A percentile compares a stretch with the other conserved stretches of the same genome.
Conservation (phyloP, 2,797 vertebrate species). For the Etheostoma nigrum region DNA sequence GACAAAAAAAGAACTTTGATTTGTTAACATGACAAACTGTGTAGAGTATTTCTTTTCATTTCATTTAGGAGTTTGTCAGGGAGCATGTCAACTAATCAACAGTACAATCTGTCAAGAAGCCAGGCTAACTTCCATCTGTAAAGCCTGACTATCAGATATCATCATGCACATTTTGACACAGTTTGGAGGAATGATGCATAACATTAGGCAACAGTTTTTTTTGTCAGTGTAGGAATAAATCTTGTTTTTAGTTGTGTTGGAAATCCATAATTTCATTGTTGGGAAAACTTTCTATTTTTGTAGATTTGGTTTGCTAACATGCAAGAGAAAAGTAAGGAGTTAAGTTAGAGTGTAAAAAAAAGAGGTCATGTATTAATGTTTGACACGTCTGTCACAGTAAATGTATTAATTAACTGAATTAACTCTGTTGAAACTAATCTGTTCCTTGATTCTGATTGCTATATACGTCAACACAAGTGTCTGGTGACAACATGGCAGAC, state of each 20-base stretch:
- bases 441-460: not conserved
- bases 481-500: not conserved
- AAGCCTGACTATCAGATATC: not conserved
- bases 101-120: not conserved
- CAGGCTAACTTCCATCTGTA: not conserved
- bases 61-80: not conserved
- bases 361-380: not conserved
- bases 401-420: not conserved
- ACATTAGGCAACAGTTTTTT: not conserved
- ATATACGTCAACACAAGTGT: not conserved
- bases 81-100: not conserved
- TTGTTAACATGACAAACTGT: slow-evolving; percentile 24
- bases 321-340: not conserved
- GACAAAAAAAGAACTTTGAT: slow-evolving; percentile 5
- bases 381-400: not conserved
- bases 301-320: not conserved
- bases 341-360: too few relatives aligned
- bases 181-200: not conserved
- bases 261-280: not conserved
- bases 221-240: not conserved
- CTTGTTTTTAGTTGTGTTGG: not conserved
- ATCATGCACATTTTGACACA: not conserved
- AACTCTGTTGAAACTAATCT: not conserved
- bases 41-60: not conserved
- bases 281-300: not conserved